Evolutionary conservation across 2,888 invertebrate species (phyloP).

Genomic region (Andrena hattorfiana): DNA sequence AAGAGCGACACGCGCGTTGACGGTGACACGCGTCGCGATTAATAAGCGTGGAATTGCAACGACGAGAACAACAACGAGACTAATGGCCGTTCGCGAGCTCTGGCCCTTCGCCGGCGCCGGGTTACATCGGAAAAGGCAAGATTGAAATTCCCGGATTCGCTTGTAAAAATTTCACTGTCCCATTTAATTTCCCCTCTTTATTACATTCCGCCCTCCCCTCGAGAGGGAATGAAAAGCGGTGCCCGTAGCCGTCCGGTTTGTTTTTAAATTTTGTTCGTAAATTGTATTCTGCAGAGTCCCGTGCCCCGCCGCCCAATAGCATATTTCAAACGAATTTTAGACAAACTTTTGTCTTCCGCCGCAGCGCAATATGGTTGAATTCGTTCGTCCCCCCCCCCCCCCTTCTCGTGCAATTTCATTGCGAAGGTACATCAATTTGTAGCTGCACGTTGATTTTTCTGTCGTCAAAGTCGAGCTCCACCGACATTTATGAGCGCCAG

Average conservation of each 20-base stretch:
- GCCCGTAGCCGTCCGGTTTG: neutral
- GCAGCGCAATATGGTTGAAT: too few species aligned
- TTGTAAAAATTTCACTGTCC: neutral
- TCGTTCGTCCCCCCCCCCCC: too few species aligned
- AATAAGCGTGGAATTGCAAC: conserved; percentile 79
- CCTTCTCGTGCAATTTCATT: neutral
- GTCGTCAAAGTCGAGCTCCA: neutral
- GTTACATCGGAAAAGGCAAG: conserved; percentile 5
- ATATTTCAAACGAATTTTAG: too few species aligned
- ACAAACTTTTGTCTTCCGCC: too few species aligned
- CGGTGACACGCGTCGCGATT: conserved; percentile 76
- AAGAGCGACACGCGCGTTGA: conserved; percentile 42
- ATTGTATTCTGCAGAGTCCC: neutral
- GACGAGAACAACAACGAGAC: conserved; percentile 40
- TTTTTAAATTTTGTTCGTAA: neutral
- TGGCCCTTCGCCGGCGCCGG: conserved; percentile 3
- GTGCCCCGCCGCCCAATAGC: neutral
- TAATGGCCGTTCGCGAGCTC: conserved; percentile 35
- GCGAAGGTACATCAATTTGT: too few species aligned
- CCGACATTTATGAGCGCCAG: neutral
- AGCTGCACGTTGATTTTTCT: neutral
- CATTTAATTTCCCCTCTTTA: conserved; percentile 19
- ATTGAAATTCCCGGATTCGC: conserved; percentile 19
- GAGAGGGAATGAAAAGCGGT: conserved; percentile 1
- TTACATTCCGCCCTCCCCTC: neutral